These are phyloP conservation scores for Sigmodon hispidus DNA, from an alignment of 2,113 vertebrate species.

Conservation along the genomic window DNA sequence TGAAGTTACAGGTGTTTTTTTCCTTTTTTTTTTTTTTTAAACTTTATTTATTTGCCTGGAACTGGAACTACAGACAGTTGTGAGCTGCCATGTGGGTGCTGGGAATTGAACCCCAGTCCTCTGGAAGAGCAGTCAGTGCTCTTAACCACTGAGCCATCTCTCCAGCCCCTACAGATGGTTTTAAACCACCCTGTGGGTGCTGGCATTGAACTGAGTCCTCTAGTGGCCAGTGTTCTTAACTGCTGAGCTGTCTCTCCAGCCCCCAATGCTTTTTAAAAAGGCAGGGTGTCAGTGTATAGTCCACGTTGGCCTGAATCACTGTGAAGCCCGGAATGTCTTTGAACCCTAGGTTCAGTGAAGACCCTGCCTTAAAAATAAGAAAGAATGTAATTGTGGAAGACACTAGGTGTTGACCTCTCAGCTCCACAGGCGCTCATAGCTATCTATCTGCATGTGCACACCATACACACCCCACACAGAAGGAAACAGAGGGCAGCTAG, in stretches of 20 bases:
- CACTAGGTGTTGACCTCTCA: background rate
- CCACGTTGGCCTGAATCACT: background rate
- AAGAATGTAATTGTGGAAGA: background rate
- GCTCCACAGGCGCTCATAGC: background rate
- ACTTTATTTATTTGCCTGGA: too few species aligned
- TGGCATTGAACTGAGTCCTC: background rate
- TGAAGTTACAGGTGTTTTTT: background rate
- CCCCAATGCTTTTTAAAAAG: background rate
- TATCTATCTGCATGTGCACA: too few species aligned
- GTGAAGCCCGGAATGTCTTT: background rate
- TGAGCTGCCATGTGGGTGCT: too few species aligned
- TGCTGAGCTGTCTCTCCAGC: background rate
- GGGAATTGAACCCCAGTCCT: too few species aligned
- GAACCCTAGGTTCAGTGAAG: background rate
- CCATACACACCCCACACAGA: background rate
- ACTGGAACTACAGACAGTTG: too few species aligned
- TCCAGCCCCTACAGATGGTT: background rate
- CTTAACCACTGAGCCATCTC: too few species aligned
- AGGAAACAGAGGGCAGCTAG: background rate
- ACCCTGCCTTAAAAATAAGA: background rate
- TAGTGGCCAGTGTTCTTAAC: background rate
- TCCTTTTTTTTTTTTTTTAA: too few species aligned
- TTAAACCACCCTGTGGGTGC: background rate
- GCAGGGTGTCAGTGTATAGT: background rate
- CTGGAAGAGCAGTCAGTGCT: too few species aligned